phyloP scores from a whole-genome alignment of 2,888 invertebrate species.

The Coleophora flavipennella region DNA sequence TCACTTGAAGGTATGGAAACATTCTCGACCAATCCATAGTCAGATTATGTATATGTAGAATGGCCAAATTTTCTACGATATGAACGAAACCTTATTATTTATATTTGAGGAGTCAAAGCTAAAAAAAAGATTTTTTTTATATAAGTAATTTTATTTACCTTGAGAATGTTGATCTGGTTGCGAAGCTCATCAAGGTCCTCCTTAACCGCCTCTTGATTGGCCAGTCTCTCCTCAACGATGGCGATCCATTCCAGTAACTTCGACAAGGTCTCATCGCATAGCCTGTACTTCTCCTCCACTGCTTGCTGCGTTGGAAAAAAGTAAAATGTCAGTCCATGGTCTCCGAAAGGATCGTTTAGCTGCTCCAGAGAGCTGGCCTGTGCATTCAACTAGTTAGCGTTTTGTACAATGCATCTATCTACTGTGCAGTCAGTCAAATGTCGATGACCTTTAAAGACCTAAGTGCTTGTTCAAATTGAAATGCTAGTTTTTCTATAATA shows the following conservation, averaged over 20 bases:
- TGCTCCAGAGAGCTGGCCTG: constrained; percentile 5
- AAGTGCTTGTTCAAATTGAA: constrained; percentile 7
- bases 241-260: constrained; percentile 91
- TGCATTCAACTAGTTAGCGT: constrained; percentile 25
- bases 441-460: constrained; percentile 11
- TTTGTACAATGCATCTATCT: constrained; percentile 31
- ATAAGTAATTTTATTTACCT: constrained; percentile 70
- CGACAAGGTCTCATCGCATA: constrained; percentile 89
- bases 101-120: too few relatives aligned
- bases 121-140: too few relatives aligned
- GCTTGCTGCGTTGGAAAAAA: constrained; percentile 82
- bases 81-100: too few relatives aligned
- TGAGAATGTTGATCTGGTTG: constrained; percentile 90
- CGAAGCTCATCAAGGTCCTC: constrained; percentile 89
- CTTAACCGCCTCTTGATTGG: constrained; percentile 87
- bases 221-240: constrained; percentile 86
- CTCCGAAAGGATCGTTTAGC: not conserved
- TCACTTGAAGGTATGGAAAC: too few relatives aligned
- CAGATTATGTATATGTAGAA: too few relatives aligned
- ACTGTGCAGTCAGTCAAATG: constrained; percentile 26
- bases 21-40: too few relatives aligned
- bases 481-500: not conserved
- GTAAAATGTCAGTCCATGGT: constrained; percentile 18
- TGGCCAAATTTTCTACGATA: too few relatives aligned
- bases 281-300: constrained; percentile 93